Conservation (phyloP, 2,888 invertebrate species). For the Drosophila rellima region DNA sequence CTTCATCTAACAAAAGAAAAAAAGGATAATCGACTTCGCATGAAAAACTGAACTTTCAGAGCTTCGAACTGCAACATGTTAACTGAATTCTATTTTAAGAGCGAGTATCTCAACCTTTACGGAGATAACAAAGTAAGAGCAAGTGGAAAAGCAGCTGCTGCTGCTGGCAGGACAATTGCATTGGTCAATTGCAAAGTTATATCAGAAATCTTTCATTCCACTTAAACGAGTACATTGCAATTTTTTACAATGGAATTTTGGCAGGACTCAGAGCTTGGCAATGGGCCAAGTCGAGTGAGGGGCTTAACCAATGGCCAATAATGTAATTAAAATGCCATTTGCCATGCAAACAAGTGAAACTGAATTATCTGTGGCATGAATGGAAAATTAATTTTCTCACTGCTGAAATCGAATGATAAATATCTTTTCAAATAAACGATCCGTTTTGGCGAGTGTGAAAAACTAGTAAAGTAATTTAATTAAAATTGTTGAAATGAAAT, state of each 20-base stretch:
- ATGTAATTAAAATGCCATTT: slow-evolving; percentile 67
- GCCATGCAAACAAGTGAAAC: slow-evolving; percentile 45
- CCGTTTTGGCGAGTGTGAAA: slow-evolving; percentile 11
- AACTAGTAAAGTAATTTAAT: slow-evolving; percentile 21
- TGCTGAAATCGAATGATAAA: slow-evolving; percentile 53
- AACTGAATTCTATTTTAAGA: background rate
- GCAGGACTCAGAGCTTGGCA: slow-evolving; percentile 2
- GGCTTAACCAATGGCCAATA: slow-evolving; percentile 26
- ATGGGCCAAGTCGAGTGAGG: slow-evolving; percentile 3
- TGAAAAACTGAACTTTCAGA: background rate
- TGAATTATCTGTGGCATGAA: slow-evolving; percentile 46
- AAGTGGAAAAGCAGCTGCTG: background rate
- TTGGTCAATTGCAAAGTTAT: slow-evolving; percentile 18
- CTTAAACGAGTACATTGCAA: background rate
- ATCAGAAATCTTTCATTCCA: slow-evolving; percentile 17
- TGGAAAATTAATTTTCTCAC: slow-evolving; percentile 49
- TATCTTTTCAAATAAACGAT: slow-evolving; percentile 7
- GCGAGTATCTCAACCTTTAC: background rate
- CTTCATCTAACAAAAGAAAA: background rate
- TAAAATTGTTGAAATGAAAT: slow-evolving; percentile 11
- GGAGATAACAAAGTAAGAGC: background rate
- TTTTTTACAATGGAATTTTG: slow-evolving; percentile 8
- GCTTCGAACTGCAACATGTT: background rate
- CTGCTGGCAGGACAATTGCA: slow-evolving; percentile 6
- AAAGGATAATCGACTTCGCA: background rate